A percentile compares a stretch with the other conserved stretches of the same genome.
These are phyloP conservation scores for Patella ulyssiponensis DNA, from an alignment of 2,888 invertebrate genomes.

Conservation along the genomic window DNA sequence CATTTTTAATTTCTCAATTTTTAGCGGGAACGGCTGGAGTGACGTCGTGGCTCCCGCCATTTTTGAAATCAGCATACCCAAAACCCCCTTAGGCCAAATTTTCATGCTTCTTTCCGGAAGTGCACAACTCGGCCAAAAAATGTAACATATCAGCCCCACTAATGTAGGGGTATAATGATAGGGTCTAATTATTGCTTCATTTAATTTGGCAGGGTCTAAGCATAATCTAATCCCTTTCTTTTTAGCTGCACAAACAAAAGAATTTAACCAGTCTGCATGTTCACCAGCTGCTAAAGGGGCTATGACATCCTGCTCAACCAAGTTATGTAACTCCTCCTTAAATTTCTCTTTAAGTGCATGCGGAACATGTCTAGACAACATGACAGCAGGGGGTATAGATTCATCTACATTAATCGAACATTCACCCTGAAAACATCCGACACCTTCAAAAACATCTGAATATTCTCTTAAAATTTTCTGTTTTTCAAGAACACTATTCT, in stretches of 20 bases:
- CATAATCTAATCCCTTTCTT: constrained; percentile 5
- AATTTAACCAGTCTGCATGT: constrained; percentile 8
- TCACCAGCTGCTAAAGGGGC: background rate
- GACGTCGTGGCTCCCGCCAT: too few relatives aligned
- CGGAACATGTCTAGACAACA: background rate
- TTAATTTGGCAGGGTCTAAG: background rate
- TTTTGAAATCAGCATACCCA: too few relatives aligned
- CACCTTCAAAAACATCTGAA: background rate
- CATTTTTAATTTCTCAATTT: too few relatives aligned
- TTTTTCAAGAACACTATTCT: background rate
- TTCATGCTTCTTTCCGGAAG: too few relatives aligned
- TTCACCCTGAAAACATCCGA: constrained; percentile 8
- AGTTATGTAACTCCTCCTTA: background rate
- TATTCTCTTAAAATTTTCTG: background rate
- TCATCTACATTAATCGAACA: background rate
- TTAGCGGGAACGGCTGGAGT: too few relatives aligned
- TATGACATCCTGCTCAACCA: background rate
- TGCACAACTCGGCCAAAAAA: too few relatives aligned
- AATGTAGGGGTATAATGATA: constrained; percentile 7
- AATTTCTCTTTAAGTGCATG: constrained; percentile 7
- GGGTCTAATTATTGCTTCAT: constrained; percentile 9
- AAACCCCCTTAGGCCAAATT: too few relatives aligned
- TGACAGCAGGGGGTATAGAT: background rate
- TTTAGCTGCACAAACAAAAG: background rate
- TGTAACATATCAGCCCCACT: too few relatives aligned